Conservation (phyloP, 2,888 invertebrate species). For the Idaea straminata region DNA sequence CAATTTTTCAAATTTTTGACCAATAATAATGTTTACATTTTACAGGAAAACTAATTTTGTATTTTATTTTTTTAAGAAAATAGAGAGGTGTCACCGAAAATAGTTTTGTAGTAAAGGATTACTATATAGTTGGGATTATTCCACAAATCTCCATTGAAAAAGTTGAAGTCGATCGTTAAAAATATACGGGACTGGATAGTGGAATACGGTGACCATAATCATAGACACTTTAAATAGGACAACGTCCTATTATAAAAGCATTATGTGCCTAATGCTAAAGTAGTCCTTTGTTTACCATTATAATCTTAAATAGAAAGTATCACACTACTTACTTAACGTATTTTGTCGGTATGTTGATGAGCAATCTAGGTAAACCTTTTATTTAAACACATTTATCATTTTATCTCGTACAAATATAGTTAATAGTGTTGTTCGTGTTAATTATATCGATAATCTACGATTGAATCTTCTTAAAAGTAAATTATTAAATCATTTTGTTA, state of each 20-base stretch:
- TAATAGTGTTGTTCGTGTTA: constrained; percentile 18
- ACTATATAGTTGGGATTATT: too few species aligned
- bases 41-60: too few species aligned
- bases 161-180: too few species aligned
- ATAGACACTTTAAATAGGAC: neutral
- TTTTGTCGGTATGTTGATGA: constrained; percentile 21
- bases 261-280: neutral
- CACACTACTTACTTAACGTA: constrained; percentile 8
- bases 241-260: neutral
- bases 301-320: neutral
- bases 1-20: too few species aligned
- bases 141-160: too few species aligned
- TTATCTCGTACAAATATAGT: constrained; percentile 57
- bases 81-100: too few species aligned
- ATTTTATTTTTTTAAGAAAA: too few species aligned
- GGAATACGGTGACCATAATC: neutral
- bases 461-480: neutral
- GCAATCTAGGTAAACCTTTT: constrained; percentile 38
- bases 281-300: neutral
- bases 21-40: too few species aligned
- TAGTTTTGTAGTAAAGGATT: too few species aligned
- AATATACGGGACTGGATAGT: too few species aligned
- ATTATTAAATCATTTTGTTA: neutral
- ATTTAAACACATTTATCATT: constrained; percentile 49
- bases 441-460: neutral